A percentile compares a stretch with the other conserved stretches of the same genome.
These are phyloP conservation scores for Margarornis squamiger DNA, from an alignment of 2,797 vertebrate genomes.

Conservation along the genomic window DNA sequence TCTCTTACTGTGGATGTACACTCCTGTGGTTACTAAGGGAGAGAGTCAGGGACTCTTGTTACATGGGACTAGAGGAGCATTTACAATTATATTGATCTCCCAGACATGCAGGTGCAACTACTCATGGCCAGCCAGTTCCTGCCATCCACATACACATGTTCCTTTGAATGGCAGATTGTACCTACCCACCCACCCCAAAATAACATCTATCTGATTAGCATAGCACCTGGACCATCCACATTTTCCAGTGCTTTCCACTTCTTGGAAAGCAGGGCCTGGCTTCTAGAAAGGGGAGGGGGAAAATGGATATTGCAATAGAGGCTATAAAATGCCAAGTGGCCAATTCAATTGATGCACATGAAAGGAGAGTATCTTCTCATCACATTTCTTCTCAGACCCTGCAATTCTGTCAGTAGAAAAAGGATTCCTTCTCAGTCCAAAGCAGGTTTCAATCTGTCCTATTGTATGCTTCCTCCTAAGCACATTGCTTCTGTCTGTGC, in stretches of 20 bases:
- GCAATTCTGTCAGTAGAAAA: neutral
- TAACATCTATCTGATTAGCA: slow-evolving; percentile 60
- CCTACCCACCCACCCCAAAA: slow-evolving; percentile 58
- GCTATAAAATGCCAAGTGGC: slow-evolving; percentile 43
- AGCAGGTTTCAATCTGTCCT: neutral
- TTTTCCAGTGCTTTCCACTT: slow-evolving; percentile 65
- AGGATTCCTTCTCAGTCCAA: neutral
- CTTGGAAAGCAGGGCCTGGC: slow-evolving; percentile 63
- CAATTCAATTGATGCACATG: neutral
- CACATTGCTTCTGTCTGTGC: neutral
- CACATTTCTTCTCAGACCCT: neutral
- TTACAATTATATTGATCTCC: slow-evolving; percentile 46
- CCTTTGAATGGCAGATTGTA: slow-evolving; percentile 52
- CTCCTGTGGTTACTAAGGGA: neutral
- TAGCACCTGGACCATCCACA: slow-evolving; percentile 57
- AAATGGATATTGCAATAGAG: slow-evolving; percentile 32
- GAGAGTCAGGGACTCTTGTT: slow-evolving; percentile 16
- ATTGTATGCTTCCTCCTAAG: neutral
- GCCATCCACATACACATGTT: slow-evolving; percentile 50
- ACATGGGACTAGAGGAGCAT: slow-evolving; percentile 10
- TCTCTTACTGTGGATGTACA: neutral
- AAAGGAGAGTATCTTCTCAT: slow-evolving; percentile 7
- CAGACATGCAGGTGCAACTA: slow-evolving; percentile 61
- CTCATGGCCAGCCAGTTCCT: slow-evolving; percentile 60
- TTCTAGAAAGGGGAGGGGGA: slow-evolving; percentile 36